Evolutionary conservation across 2,797 vertebrate genomes (phyloP).

Genomic region (Falco novaeseelandiae): DNA sequence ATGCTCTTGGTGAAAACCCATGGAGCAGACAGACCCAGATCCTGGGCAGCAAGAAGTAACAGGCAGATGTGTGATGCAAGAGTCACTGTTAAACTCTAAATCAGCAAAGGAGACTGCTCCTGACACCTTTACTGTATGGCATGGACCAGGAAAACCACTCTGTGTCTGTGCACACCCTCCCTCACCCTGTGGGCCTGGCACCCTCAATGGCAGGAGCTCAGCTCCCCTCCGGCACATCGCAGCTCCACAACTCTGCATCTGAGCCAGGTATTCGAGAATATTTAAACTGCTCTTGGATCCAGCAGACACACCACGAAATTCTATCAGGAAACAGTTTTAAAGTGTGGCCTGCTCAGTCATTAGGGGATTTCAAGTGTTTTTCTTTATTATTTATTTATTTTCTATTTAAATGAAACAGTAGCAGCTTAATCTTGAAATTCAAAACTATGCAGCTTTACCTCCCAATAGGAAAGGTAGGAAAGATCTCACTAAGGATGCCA

Average conservation of each 20-base stretch:
- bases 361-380: neutral
- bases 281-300: neutral
- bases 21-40: neutral
- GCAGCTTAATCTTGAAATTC: neutral
- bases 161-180: accelerated
- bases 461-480: neutral
- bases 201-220: neutral
- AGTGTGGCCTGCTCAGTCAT: neutral
- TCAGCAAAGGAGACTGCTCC: neutral
- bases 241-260: neutral
- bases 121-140: neutral
- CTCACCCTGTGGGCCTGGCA: neutral
- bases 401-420: neutral
- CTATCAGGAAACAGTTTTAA: neutral
- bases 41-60: neutral
- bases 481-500: neutral
- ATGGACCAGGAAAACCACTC: neutral
- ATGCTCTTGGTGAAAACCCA: neutral
- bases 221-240: neutral
- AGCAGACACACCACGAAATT: neutral
- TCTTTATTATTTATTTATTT: neutral
- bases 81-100: neutral
- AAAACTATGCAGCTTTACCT: neutral
- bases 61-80: neutral
- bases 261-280: neutral